Percentiles rank a stretch among this genome's conserved stretches.
These are phyloP conservation scores for Eupithecia vulgata DNA, from an alignment of 2,888 invertebrate genomes.

Conservation along the genomic window DNA sequence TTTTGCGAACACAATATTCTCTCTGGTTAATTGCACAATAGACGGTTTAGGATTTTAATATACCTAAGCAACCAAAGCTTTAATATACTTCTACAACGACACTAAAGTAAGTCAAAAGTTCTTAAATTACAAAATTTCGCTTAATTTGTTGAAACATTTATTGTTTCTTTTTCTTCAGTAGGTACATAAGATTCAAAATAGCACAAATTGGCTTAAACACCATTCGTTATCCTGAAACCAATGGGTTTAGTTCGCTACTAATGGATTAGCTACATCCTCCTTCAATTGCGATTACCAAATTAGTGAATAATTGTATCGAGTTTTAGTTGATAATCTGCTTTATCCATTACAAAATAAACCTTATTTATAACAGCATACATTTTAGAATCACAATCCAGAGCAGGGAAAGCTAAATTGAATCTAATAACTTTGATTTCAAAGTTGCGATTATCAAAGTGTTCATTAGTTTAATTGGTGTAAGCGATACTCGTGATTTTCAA, in stretches of 20 bases:
- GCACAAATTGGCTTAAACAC: slow-evolving; percentile 66
- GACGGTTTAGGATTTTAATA: too few species aligned
- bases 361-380: neutral
- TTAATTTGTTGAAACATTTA: too few species aligned
- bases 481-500: slow-evolving; percentile 39
- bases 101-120: too few species aligned
- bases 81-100: too few species aligned
- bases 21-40: too few species aligned
- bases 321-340: slow-evolving; percentile 26
- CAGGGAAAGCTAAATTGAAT: slow-evolving; percentile 40
- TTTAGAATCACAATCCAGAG: slow-evolving; percentile 1
- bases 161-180: too few species aligned
- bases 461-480: slow-evolving; percentile 45
- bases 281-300: slow-evolving; percentile 28
- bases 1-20: too few species aligned
- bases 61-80: too few species aligned
- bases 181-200: slow-evolving; percentile 17
- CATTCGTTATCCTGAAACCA: slow-evolving; percentile 64
- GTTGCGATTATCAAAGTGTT: slow-evolving; percentile 40
- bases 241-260: slow-evolving; percentile 64
- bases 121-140: too few species aligned
- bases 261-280: slow-evolving; percentile 42
- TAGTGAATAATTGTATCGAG: slow-evolving; percentile 35
- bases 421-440: slow-evolving; percentile 43
- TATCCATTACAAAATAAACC: slow-evolving; percentile 8